Conservation (phyloP, 1,140 invertebrate genomes). For the Chlorops oryzae region DNA sequence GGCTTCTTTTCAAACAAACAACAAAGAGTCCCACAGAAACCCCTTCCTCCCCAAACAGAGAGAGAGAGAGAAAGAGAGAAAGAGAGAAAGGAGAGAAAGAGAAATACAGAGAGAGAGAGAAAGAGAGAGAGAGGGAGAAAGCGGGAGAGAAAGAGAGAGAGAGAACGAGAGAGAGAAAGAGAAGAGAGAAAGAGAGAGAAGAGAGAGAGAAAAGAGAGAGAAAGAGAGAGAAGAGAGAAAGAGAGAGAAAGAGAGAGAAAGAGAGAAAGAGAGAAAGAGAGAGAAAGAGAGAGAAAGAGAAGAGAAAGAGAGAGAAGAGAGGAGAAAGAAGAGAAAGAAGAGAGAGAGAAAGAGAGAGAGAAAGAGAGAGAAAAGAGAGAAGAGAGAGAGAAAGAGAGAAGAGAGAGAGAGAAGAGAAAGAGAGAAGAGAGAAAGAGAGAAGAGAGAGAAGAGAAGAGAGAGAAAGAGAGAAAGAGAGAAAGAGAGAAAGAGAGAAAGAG, state of each 20-base stretch:
- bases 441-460: not conserved
- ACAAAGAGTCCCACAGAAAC: too few relatives aligned
- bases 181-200: too few relatives aligned
- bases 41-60: too few relatives aligned
- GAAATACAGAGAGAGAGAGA: too few relatives aligned
- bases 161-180: too few relatives aligned
- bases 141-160: too few relatives aligned
- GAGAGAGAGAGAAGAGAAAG: not conserved
- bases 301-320: not conserved
- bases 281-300: not conserved
- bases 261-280: not conserved
- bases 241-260: not conserved
- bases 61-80: too few relatives aligned
- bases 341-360: not conserved
- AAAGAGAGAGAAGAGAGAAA: too few relatives aligned
- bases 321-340: not conserved
- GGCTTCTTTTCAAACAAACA: too few relatives aligned
- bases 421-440: not conserved
- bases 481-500: not conserved
- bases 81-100: too few relatives aligned
- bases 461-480: not conserved
- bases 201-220: too few relatives aligned
- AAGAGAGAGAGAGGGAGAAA: too few relatives aligned
- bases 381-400: not conserved
- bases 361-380: not conserved